These are phyloP conservation scores for Cataglyphis albicans DNA, from an alignment of 2,888 invertebrate species.

Conservation along the genomic window DNA sequence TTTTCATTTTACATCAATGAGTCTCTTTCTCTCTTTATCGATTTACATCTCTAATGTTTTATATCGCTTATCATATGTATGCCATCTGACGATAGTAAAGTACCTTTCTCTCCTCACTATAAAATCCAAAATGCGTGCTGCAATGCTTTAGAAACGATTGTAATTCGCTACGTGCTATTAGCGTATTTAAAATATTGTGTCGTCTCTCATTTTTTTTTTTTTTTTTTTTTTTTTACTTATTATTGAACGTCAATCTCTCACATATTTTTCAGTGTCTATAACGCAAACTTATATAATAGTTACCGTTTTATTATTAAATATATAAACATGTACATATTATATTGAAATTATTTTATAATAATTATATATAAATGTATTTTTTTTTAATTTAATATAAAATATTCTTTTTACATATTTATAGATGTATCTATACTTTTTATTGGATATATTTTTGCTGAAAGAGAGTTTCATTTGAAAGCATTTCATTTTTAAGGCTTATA, in stretches of 20 bases:
- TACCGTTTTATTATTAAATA: not conserved
- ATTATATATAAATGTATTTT: not conserved
- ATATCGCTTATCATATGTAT: constrained; percentile 30
- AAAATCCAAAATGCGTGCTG: constrained; percentile 18
- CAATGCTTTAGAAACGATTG: constrained; percentile 17
- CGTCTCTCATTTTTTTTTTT: no score
- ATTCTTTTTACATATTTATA: not conserved
- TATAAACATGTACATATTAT: not conserved
- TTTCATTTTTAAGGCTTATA: not conserved
- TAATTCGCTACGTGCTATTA: not conserved
- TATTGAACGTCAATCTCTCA: not conserved
- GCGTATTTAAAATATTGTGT: not conserved
- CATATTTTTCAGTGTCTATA: not conserved
- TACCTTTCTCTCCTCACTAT: constrained; percentile 5
- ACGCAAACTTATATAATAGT: not conserved
- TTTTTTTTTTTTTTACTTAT: not conserved
- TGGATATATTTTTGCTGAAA: not conserved
- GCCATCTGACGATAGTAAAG: constrained; percentile 28
- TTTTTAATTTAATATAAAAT: not conserved
- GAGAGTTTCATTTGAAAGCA: not conserved
- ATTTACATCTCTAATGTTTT: constrained; percentile 21
- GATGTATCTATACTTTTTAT: not conserved
- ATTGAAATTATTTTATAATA: not conserved
- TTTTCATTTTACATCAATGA: constrained; percentile 40
- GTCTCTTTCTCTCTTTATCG: constrained; percentile 13